Percentiles rank a stretch among this genome's conserved stretches.
Evolutionary conservation across 2,113 vertebrate species (phyloP).

Genomic region (Hippocampus abdominalis): DNA sequence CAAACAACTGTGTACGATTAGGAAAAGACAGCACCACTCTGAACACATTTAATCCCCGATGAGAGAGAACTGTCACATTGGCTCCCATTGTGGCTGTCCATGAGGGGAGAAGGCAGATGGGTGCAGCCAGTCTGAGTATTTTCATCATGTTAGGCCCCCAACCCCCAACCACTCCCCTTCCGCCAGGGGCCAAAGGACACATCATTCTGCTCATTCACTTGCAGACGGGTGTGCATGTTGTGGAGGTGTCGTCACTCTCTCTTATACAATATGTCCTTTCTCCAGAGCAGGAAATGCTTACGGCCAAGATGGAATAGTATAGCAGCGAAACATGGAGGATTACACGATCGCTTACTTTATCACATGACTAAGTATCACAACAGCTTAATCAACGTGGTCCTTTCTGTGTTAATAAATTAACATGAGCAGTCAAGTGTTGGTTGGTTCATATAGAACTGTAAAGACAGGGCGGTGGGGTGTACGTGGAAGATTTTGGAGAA

Average conservation of each 20-base stretch:
- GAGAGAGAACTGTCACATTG: constrained; percentile 1
- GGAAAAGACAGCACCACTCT: constrained; percentile 9
- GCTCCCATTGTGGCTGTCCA: constrained; percentile 28
- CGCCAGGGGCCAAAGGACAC: constrained; percentile 28
- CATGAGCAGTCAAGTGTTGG: constrained; percentile 2
- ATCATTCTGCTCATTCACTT: constrained; percentile 40
- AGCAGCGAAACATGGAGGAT: constrained; percentile 49
- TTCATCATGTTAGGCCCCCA: constrained; percentile 32
- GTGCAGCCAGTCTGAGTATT: constrained; percentile 38
- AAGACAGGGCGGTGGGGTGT: neutral
- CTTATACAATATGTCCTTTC: constrained; percentile 56
- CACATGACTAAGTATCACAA: constrained; percentile 40
- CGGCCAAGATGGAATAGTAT: constrained; percentile 32
- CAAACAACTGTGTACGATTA: constrained; percentile 14
- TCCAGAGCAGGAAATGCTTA: constrained; percentile 56
- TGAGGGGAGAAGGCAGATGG: constrained; percentile 36
- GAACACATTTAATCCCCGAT: neutral
- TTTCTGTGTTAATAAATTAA: constrained; percentile 27
- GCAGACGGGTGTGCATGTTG: constrained; percentile 28
- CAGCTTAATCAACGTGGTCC: constrained; percentile 42
- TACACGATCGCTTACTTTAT: constrained; percentile 37
- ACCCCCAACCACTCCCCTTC: neutral
- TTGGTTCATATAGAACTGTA: neutral
- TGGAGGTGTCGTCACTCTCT: constrained; percentile 45
- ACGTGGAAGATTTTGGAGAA: constrained; percentile 11